Percentiles rank a stretch among this genome's conserved stretches.
Evolutionary conservation across 2,797 vertebrate genomes (phyloP).

Genomic region (Hylomyscus alleni): DNA sequence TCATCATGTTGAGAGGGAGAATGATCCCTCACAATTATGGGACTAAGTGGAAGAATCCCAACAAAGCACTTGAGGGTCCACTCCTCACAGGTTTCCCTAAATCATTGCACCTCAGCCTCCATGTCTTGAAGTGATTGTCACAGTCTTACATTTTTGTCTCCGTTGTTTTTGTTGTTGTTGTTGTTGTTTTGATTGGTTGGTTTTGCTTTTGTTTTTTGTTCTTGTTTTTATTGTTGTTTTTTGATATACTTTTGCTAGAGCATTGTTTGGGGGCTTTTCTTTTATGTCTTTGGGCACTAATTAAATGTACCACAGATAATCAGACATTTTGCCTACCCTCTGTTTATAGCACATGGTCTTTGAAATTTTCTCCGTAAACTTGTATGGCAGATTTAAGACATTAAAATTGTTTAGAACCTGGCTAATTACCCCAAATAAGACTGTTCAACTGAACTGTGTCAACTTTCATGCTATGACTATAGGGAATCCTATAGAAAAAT

Average conservation of each 20-base stretch:
- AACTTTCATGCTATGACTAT: not conserved
- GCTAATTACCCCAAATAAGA: not conserved
- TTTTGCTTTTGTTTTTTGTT: not conserved
- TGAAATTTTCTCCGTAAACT: not conserved
- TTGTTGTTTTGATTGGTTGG: not conserved
- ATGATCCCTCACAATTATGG: not conserved
- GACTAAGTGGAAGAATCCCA: not conserved
- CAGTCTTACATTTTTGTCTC: not conserved
- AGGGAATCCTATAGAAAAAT: not conserved
- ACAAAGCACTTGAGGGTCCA: rapidly evolving
- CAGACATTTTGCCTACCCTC: not conserved
- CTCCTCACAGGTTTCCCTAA: rapidly evolving
- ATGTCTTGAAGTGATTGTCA: not conserved
- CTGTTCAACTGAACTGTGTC: not conserved
- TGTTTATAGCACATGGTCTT: not conserved
- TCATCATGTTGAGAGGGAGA: not conserved
- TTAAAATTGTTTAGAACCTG: not conserved
- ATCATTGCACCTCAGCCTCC: rapidly evolving
- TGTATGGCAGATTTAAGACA: not conserved
- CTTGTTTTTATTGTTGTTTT: not conserved
- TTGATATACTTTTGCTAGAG: not conserved
- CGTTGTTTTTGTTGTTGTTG: not conserved
- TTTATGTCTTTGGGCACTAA: not conserved
- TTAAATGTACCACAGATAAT: not conserved
- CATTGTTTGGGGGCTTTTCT: not conserved